Evolutionary conservation across 1,140 invertebrate species (phyloP).

Genomic region (Zaprionus davidi): DNA sequence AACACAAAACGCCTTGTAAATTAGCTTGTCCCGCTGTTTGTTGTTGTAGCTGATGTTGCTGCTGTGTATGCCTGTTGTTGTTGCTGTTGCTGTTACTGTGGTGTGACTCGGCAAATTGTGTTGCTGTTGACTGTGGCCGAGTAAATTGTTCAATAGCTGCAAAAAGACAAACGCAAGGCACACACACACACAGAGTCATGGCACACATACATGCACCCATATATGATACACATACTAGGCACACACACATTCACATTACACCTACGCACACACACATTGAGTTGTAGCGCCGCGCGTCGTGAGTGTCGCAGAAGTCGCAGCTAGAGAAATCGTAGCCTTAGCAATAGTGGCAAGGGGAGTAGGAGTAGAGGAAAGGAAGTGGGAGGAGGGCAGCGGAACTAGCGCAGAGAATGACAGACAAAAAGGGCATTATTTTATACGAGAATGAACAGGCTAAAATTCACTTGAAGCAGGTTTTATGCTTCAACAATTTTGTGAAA

Average conservation of each 20-base stretch:
- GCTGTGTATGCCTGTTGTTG: slow-evolving; percentile 36
- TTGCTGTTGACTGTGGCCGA: slow-evolving; percentile 39
- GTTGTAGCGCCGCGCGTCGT: not conserved
- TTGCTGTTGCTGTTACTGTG: slow-evolving; percentile 15
- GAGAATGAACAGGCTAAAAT: slow-evolving; percentile 81
- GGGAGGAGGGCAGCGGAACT: not conserved
- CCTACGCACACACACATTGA: not conserved
- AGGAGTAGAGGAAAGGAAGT: not conserved
- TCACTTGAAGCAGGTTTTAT: slow-evolving; percentile 81
- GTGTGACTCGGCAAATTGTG: slow-evolving; percentile 66
- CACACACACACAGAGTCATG: not conserved
- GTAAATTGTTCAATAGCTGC: slow-evolving; percentile 62
- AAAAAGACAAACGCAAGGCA: slow-evolving; percentile 9
- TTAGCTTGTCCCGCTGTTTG: slow-evolving; percentile 63
- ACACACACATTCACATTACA: not conserved
- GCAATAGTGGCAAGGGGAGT: too few species aligned
- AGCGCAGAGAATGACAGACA: slow-evolving; percentile 70
- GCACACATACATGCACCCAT: not conserved
- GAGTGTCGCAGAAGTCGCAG: not conserved
- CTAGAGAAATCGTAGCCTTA: not conserved
- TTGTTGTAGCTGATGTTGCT: slow-evolving; percentile 40
- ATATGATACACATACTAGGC: not conserved
- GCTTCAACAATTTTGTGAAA: slow-evolving; percentile 83
- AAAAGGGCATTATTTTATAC: slow-evolving; percentile 79
- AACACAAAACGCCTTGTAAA: slow-evolving; percentile 75